These are phyloP conservation scores for Pachycephus smyrnensis DNA, from an alignment of 2,888 invertebrate genomes.

Conservation along the genomic window DNA sequence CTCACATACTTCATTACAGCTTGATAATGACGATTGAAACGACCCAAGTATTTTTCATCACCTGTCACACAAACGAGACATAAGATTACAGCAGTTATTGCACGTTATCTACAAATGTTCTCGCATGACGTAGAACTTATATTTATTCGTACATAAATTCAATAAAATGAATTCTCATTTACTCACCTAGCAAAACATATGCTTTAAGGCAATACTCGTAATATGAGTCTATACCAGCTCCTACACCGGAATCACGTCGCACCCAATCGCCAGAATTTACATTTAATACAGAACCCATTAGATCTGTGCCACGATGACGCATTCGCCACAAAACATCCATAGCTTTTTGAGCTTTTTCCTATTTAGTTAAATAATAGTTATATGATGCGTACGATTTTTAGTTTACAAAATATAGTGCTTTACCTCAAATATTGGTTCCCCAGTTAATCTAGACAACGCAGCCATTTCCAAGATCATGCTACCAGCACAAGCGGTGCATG, in stretches of 20 bases:
- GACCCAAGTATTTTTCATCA: constrained; percentile 91
- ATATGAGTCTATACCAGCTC: constrained; percentile 99
- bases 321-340: constrained; percentile 98
- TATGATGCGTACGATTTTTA: neutral
- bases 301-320: constrained; percentile 88
- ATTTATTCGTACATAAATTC: neutral
- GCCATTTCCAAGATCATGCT: constrained; percentile 99
- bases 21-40: constrained; percentile 95
- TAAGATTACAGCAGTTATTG: neutral
- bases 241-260: constrained; percentile 94
- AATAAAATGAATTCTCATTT: neutral
- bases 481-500: constrained; percentile 98
- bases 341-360: constrained; percentile 92
- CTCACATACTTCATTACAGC: constrained; percentile 98
- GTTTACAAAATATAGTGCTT: constrained; percentile 14
- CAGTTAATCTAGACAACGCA: constrained; percentile 91
- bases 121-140: neutral
- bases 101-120: neutral
- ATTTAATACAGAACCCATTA: constrained; percentile 97
- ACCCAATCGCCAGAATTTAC: constrained; percentile 99
- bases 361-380: constrained; percentile 1
- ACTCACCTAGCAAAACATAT: constrained; percentile 84
- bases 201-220: constrained; percentile 99
- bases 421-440: constrained; percentile 89
- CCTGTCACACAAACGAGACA: constrained; percentile 55